Evolutionary conservation across 2,888 invertebrate species (phyloP).

Genomic region (Eupeodes luniger): DNA sequence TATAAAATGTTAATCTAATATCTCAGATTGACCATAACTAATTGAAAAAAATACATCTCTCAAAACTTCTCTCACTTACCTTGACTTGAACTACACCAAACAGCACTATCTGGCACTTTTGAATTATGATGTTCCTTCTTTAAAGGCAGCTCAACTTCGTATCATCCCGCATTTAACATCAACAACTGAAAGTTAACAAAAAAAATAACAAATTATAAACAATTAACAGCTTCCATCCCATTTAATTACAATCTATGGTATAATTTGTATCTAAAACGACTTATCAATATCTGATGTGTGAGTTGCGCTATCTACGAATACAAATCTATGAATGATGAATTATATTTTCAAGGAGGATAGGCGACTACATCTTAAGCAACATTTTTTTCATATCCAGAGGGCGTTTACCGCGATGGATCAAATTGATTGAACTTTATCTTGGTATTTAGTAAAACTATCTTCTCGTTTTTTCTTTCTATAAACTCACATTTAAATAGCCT

Average conservation of each 20-base stretch:
- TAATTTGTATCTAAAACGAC: conserved; percentile 42
- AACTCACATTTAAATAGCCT: neutral
- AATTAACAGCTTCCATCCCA: conserved; percentile 70
- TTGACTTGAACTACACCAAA: conserved; percentile 23
- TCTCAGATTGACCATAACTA: conserved; percentile 8
- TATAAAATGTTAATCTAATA: conserved; percentile 22
- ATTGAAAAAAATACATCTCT: conserved; percentile 5
- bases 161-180: conserved; percentile 35
- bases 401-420: conserved; percentile 52
- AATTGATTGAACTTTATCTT: conserved; percentile 52
- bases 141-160: neutral
- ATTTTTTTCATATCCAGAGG: conserved; percentile 1
- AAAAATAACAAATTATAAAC: conserved; percentile 35
- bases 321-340: conserved; percentile 39
- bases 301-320: neutral
- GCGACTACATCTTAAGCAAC: conserved; percentile 51
- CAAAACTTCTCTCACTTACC: conserved; percentile 31
- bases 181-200: conserved; percentile 13
- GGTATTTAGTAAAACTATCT: conserved; percentile 60
- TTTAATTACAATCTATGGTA: conserved; percentile 51
- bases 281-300: conserved; percentile 30
- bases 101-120: neutral
- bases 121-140: conserved; percentile 35
- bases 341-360: conserved; percentile 32
- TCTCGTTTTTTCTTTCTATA: neutral